Base-by-base conservation (phyloP, 2,888 invertebrate genomes). In the Drosophila anceps region DNA sequence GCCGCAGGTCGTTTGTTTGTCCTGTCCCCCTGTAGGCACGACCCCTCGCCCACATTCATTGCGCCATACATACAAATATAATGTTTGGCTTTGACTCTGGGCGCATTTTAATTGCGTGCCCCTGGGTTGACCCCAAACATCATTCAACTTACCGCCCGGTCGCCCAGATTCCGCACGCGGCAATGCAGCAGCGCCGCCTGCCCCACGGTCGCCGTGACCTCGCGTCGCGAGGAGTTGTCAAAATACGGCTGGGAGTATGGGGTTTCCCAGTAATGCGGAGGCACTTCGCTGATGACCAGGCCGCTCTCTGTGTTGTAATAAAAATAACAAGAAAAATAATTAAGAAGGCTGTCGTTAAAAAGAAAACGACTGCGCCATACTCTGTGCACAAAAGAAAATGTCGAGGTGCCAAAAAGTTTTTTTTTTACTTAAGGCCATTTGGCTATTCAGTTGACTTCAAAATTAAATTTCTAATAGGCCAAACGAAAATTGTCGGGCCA, bases 161-260 rank as follows among this genome's bases (percentile, higher is more conserved):
- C 97, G 60, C 97, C 97, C 80, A 97, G 95, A 94, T 97, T 97
- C 86, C 97, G 94, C 71, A 97, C 97, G 89, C 96, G 94, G 93
- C 97, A 97, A 93, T 97, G 96, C 63, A 97, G 94, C 92, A 97
- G 95, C 68, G 97, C 97, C 63, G 96, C 96, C 93, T 97, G 97
- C 67, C 97, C 97, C 81, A 97, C 97, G 80, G 97, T 97, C 84
- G 97, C 96, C 89, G 97, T 97, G 91, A 96, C 95, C 92, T 97
- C 97, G 78, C 96, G 95, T 92, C 95, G 95, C 82, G 97, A 97
- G 90, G 96, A 95, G 94, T 97, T 97, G 94, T 97, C 97, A 94
- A 97, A 97, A 94, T 97, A 97, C 59, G 97, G 97, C 93, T 96
- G 96, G 79, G 96, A 96, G 92, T 96, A 96, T 65, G 96, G 96